Evolutionary conservation across 1,140 invertebrate genomes (phyloP), one percentile per base, ranked within the genome.

Genomic region (Trypoxylus dichotomus): DNA sequence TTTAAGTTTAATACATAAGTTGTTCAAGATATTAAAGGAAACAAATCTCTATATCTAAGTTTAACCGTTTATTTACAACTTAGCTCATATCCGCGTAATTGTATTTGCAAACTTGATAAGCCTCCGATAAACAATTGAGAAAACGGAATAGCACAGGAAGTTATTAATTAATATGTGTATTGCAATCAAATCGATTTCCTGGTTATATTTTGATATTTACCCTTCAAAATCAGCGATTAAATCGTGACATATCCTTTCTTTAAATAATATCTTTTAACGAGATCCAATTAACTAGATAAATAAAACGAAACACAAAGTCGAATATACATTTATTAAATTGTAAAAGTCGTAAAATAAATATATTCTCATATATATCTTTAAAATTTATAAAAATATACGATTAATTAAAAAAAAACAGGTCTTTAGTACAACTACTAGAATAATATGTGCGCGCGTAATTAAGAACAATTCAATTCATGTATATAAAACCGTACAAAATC

Each of bases 251-350:
- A 54, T 19, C 19, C 15, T 19, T 54, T 54, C 15, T 2, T 15
- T 6, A 21, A 54, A 54, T 54, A 37, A 37, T 37, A 37, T 5
- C 32, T 37, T n/a, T n/a, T 5, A 37, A 37, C 32, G 32, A 8
- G 1, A 7, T 37, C 2, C 0, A 37, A 27, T 27, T 2, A 68
- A 13, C 2, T n/a, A n/a, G n/a, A n/a, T n/a, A 68, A 68, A 68
- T 29, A 68, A 68, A 68, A 68, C 13, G 27, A 68, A 25, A 25
- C 1, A 68, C 60, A 63, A 63, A 68, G 21, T 68, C 60, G 60
- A 68, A 29, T 27, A 68, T 27, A 68, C 27, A 68, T 68, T 68
- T 68, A 68, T 68, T 68, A 25, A 68, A 68, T 68, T 68, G 60
- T 68, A 68, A 68, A 68, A 25, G 21, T 68, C 27, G 21, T 68